phyloP scores from a whole-genome alignment of 2,113 vertebrate genomes.

The Albula glossodonta region DNA sequence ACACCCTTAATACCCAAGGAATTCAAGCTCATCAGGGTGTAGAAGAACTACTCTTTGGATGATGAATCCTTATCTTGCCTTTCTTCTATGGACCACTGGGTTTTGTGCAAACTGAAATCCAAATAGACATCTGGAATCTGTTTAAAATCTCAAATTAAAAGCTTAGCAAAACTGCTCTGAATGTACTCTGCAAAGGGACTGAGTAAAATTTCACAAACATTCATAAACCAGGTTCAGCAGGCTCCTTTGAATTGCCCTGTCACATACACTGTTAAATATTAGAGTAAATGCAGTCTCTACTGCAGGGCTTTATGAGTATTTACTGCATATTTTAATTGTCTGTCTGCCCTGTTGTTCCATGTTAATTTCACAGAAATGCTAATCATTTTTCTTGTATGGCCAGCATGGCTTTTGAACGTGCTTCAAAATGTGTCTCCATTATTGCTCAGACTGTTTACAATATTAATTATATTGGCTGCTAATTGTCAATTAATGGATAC shows the following conservation, averaged over 20 bases:
- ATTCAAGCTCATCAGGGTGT: slow-evolving; percentile 57
- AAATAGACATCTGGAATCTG: background rate
- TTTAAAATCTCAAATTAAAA: background rate
- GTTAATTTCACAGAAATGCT: too few species aligned
- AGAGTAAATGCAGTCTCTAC: too few species aligned
- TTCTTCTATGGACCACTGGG: background rate
- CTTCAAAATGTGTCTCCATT: background rate
- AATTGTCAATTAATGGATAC: background rate
- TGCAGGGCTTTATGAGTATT: too few species aligned
- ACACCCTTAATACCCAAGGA: slow-evolving; percentile 58
- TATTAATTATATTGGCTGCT: background rate
- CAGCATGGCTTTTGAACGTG: background rate
- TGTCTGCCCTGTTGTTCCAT: too few species aligned
- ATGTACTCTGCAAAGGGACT: background rate
- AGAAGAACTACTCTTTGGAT: slow-evolving; percentile 6
- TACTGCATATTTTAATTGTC: too few species aligned
- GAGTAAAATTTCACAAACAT: background rate
- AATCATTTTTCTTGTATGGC: too few species aligned
- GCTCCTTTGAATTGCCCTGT: too few species aligned
- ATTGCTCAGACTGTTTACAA: too few species aligned
- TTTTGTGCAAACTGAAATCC: background rate
- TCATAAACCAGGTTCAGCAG: too few species aligned
- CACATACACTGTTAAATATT: too few species aligned
- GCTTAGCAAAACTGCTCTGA: background rate
- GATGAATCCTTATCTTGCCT: background rate